phyloP scores from a whole-genome alignment of 2,797 vertebrate genomes.

The Poeciliopsis gracilis region DNA sequence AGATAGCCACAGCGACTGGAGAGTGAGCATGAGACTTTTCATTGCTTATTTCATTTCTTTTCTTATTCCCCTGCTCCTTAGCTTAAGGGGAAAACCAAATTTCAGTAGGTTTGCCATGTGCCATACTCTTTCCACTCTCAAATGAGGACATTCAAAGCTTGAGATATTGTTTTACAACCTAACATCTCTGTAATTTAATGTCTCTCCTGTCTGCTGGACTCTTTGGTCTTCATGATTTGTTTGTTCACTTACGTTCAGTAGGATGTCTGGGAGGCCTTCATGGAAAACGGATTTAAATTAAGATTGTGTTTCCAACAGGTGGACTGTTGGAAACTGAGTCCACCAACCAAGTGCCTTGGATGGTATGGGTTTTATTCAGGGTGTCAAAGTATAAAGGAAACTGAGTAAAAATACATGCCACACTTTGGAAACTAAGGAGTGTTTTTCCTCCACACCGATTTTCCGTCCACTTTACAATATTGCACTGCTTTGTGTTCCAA shows the following conservation, averaged over 20 bases:
- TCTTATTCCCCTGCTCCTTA: neutral
- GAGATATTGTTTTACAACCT: neutral
- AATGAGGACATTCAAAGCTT: neutral
- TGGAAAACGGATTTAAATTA: neutral
- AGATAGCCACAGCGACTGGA: neutral
- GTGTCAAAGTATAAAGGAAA: neutral
- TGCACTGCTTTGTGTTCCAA: neutral
- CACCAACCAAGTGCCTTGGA: neutral
- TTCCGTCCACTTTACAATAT: neutral
- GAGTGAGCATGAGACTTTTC: neutral
- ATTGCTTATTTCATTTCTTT: neutral
- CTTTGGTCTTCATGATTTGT: neutral
- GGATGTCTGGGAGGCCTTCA: neutral
- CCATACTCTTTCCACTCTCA: neutral
- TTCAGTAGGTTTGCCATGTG: neutral
- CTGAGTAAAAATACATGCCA: neutral
- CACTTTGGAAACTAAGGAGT: neutral
- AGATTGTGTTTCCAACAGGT: neutral
- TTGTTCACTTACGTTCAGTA: neutral
- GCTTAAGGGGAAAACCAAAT: neutral
- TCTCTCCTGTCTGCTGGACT: neutral
- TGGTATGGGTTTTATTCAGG: neutral
- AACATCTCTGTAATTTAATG: neutral
- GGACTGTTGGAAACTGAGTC: neutral
- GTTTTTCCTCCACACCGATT: neutral